Evolutionary conservation across 2,113 vertebrate genomes (phyloP), one percentile per base, ranked within the genome.

Genomic region (Pogona vitticeps): DNA sequence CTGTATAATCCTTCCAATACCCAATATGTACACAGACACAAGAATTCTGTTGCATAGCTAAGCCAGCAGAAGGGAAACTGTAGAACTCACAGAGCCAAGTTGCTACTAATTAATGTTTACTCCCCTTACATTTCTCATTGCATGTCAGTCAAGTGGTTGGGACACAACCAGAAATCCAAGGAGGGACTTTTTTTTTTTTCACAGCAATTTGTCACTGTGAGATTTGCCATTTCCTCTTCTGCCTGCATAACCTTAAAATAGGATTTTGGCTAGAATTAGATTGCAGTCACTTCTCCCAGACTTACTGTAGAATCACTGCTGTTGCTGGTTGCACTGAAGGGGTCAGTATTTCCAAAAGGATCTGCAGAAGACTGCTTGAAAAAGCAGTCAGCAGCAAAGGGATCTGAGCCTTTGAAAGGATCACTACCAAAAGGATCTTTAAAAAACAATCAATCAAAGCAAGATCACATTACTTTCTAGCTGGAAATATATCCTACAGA

Each of bases 381-480:
- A 96, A 99, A 99, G 59, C 94, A 94, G 92, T 99, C 98, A 85
- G 98, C 96, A 58, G 98, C 98, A 96, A 99, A 99, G 36, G 99
- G 99, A 92, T 99, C 99, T 6, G 98, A 97, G 89, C 98, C 98
- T 97, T 98, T 99, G 93, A 99, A 99, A 52, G 98, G 99, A 95
- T 99, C 99, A 73, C 97, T 97, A 82, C 98, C 98, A 77, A 99
- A 99, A 1, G 98, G 98, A 97, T 99, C 98, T 99, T 90, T 68
- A 67, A 67, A 28, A 26, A 67, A 71, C 90, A 40, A 33, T 84
- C 88, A 76, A 89, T 26, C n/a, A 86, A 85, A 31, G 5, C 8
- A 58, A 15, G 26, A 40, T 14, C 28, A 23, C 65, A 26, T 61
- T 81, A 73, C 20, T 7, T 38, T 75, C 26, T 87, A 71, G 38